Conservation (phyloP, 2,888 invertebrate species). For the Pammene fasciana region DNA sequence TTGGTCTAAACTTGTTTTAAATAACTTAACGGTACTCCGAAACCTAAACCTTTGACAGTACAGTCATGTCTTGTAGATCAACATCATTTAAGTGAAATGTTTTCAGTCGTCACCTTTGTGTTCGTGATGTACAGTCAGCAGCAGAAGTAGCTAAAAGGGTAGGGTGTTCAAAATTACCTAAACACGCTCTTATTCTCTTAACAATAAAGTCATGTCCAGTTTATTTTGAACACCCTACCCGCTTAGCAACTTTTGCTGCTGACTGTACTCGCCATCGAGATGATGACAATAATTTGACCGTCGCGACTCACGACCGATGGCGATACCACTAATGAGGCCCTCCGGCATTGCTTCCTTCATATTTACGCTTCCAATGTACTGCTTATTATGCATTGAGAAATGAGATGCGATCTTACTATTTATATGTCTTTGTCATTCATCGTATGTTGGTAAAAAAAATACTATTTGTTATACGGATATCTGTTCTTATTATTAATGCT, state of each 20-base stretch:
- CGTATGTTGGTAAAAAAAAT: no score
- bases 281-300: constrained; percentile 31
- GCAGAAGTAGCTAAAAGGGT: no score
- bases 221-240: no score
- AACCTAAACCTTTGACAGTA: background rate
- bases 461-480: no score
- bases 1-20: background rate
- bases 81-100: constrained; percentile 5
- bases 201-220: no score
- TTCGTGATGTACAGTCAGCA: no score
- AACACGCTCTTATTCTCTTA: no score
- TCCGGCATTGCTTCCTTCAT: constrained; percentile 28
- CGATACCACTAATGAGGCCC: constrained; percentile 38
- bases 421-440: constrained; percentile 2
- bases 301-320: constrained; percentile 32
- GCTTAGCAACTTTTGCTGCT: no score
- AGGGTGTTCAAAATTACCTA: no score
- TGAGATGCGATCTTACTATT: constrained; percentile 1
- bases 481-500: no score
- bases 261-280: constrained; percentile 10
- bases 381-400: constrained; percentile 16
- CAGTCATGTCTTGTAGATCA: background rate
- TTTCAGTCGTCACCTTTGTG: constrained; percentile 3
- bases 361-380: constrained; percentile 5
- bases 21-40: background rate